Conservation (phyloP, 2,113 vertebrate species). For the Boulengeromyrus knoepffleri region DNA sequence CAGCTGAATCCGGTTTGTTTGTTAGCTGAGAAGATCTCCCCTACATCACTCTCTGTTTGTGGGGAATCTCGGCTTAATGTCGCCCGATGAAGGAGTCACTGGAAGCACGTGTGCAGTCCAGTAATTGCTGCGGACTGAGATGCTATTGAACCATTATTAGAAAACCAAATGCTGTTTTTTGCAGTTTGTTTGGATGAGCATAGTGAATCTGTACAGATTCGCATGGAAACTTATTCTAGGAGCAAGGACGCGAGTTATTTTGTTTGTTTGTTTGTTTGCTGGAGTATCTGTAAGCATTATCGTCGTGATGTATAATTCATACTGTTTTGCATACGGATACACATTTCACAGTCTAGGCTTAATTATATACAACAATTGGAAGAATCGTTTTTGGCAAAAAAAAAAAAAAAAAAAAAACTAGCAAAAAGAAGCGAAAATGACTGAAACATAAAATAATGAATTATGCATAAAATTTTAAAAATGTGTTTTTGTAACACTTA, state of each 20-base stretch:
- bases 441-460: neutral
- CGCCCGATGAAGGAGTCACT: slow-evolving; percentile 24
- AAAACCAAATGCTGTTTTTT: slow-evolving; percentile 62
- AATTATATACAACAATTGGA: neutral
- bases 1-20: slow-evolving; percentile 20
- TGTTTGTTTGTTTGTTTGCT: neutral
- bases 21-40: slow-evolving; percentile 21
- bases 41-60: slow-evolving; percentile 19
- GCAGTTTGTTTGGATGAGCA: slow-evolving; percentile 64
- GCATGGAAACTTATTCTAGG: slow-evolving; percentile 36
- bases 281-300: neutral
- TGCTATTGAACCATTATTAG: slow-evolving; percentile 63
- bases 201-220: slow-evolving; percentile 45
- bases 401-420: neutral
- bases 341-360: neutral
- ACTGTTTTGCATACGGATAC: neutral
- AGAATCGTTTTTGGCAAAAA: neutral
- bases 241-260: slow-evolving; percentile 28
- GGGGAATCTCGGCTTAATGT: slow-evolving; percentile 20
- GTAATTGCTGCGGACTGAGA: slow-evolving; percentile 61
- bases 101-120: slow-evolving; percentile 34
- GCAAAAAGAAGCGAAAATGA: neutral
- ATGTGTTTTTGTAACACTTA: neutral
- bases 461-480: neutral
- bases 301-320: neutral